These are phyloP conservation scores for Cyprinella venusta DNA, from an alignment of 2,797 vertebrate species.

Conservation along the genomic window DNA sequence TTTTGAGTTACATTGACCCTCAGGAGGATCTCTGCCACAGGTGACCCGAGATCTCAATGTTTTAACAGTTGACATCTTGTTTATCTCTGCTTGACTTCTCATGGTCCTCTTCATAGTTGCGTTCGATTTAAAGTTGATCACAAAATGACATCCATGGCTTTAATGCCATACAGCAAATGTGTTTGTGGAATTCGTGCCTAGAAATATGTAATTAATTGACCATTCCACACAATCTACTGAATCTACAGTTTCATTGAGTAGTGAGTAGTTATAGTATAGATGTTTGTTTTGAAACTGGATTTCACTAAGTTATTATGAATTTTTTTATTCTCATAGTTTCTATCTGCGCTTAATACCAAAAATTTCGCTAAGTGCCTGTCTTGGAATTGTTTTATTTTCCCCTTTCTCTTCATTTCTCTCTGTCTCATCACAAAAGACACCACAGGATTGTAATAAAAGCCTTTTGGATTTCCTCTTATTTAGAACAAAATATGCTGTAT, in stretches of 20 bases:
- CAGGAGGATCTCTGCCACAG: conserved; percentile 28
- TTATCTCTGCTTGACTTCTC: conserved; percentile 12
- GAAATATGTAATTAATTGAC: not conserved
- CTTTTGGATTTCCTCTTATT: conserved; percentile 46
- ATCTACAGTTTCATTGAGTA: conserved; percentile 3
- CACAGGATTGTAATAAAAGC: conserved; percentile 68
- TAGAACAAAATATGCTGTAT: conserved; percentile 57
- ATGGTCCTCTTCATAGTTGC: conserved; percentile 17
- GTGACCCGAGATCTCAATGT: conserved; percentile 16
- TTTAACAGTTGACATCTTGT: conserved; percentile 45
- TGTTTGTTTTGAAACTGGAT: conserved; percentile 49
- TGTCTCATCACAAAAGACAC: conserved; percentile 53
- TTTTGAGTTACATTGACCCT: conserved; percentile 25
- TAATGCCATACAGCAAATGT: conserved; percentile 15
- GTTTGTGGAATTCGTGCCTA: conserved; percentile 22
- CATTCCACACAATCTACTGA: conserved; percentile 45
- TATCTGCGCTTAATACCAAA: conserved; percentile 63
- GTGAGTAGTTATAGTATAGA: conserved; percentile 39
- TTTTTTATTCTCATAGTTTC: conserved; percentile 53
- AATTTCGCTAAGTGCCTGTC: conserved; percentile 78
- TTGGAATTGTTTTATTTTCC: conserved; percentile 56
- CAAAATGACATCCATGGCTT: conserved; percentile 13
- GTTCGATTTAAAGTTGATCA: not conserved
- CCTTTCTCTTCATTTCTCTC: not conserved
- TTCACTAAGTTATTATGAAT: conserved; percentile 58